Evolutionary conservation across 2,888 invertebrate genomes (phyloP).

Genomic region (Thysanoteuthis rhombus): DNA sequence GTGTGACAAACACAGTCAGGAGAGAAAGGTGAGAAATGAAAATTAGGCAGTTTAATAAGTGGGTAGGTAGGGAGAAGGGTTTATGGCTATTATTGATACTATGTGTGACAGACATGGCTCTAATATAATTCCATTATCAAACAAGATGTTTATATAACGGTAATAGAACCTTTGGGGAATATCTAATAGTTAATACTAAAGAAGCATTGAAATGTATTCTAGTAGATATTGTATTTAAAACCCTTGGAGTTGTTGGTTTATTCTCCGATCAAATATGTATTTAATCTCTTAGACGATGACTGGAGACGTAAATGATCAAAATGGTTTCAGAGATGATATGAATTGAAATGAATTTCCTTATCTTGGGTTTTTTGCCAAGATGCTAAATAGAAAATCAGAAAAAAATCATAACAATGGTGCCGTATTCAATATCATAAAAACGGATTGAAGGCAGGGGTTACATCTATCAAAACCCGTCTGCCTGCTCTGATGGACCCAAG

Average conservation of each 20-base stretch:
- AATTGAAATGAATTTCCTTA: not conserved
- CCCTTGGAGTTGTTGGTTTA: not conserved
- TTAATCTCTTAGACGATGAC: not conserved
- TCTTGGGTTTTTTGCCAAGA: not conserved
- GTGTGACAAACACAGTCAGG: no score
- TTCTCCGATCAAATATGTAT: not conserved
- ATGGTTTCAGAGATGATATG: not conserved
- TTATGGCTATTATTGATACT: no score
- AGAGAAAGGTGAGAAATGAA: no score
- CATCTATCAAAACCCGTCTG: no score
- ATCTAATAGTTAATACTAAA: no score
- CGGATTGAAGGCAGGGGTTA: not conserved
- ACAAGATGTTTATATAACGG: no score
- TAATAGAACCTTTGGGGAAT: no score
- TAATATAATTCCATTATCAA: no score
- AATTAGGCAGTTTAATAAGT: no score
- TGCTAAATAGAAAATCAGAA: not conserved
- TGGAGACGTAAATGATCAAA: not conserved
- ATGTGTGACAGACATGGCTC: no score
- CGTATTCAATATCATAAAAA: not conserved
- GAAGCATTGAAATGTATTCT: no score
- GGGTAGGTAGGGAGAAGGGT: no score
- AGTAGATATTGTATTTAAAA: not conserved
- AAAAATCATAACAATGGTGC: not conserved
- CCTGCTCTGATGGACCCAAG: not conserved